Base-by-base conservation (phyloP, 2,888 invertebrate species). In the Drosophila picticornis region DNA sequence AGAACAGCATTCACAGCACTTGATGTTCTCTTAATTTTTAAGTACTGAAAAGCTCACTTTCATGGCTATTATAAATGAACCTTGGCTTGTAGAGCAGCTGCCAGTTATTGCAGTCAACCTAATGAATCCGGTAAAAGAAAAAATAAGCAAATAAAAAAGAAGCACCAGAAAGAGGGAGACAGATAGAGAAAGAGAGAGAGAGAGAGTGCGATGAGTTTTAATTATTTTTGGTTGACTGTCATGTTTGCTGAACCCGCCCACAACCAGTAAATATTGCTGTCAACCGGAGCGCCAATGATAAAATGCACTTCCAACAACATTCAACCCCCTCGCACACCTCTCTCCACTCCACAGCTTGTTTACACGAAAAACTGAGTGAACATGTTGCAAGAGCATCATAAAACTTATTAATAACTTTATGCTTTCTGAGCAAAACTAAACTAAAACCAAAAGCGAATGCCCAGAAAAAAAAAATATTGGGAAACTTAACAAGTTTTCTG, bases 341-440 rank as follows among this genome's bases (percentile, higher is more conserved):
- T 3, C 2, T 3, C 1, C 2, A 4, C n/a, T 40, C 22, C 11
- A 1, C 27, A 22, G 31, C 29, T 67, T 81, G 72, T 70, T 78
- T 80, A 62, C 72, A 67, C 81, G 1, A 27, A 66, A 32, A 36
- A 36, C 69, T 25, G 25, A 19, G 19, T 0, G 51, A 73, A 71
- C 58, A 69, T 69, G 71, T 61, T 72, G 70, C 72, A 75, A 66
- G 40, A 66, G 64, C 55, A 43, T 29, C 68, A 71, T 58, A 62
- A 79, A 78, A 88, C 88, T 86, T 90, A 90, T 90, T 86, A 86
- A 90, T 86, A 86, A 84, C 84, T 84, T 75, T 77, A 80, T 84
- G 85, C 80, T 80, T 76, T 77, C 84, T 80, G 78, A 71, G 77
- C 72, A 75, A 79, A 81, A 81, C 88, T 57, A 40, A 64, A 68